Base-by-base conservation (phyloP, 1,140 invertebrate genomes). In the Brachionus calyciflorus region DNA sequence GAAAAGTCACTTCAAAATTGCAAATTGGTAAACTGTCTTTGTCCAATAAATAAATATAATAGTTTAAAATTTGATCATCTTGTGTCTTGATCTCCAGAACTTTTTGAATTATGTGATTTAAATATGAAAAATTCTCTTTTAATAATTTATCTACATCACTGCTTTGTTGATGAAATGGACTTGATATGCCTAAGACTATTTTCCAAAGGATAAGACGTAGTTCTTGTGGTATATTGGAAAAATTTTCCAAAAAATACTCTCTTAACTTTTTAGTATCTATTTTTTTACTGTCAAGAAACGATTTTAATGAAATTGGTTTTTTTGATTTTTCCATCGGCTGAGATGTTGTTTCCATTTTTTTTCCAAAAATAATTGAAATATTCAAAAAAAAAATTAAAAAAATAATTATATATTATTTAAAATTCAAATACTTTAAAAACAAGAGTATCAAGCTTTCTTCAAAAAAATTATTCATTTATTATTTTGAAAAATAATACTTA, bases 241-340 rank as follows among this genome's bases (percentile, higher is more conserved):
- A 55, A 51, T 73, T 73, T 41, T 73, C 69, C 7, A 73, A 26
- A 49, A 73, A 73, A 17, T 73, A 49, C 21, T 73, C 69, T 41
- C 19, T 73, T 41, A 73, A 12, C 51, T 65, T 65, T 21, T 65
- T 41, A 44, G 41, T 65, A 24, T 65, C 60, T 0, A 65, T 21
- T 65, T 44, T 65, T 44, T 65, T 65, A n/a, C 24, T 14, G 37
- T 65, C 60, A 19, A 65, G 28, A 65, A 41, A 65, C 37, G 41
- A 41, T 44, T 21, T 44, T 24, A 65, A 21, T 10, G 37, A 41
- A 3, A 26, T 12, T 44, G 41, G 24, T 21, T 46, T 65, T 65
- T 65, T 65, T 10, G 60, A 44, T 21, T 44, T 65, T 12, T 65
- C 60, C 7, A 24, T 28, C 37, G 28, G 1, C 26, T 41, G 60